Base-by-base conservation (phyloP, 1,140 invertebrate genomes). In the Orchesella cincta region DNA sequence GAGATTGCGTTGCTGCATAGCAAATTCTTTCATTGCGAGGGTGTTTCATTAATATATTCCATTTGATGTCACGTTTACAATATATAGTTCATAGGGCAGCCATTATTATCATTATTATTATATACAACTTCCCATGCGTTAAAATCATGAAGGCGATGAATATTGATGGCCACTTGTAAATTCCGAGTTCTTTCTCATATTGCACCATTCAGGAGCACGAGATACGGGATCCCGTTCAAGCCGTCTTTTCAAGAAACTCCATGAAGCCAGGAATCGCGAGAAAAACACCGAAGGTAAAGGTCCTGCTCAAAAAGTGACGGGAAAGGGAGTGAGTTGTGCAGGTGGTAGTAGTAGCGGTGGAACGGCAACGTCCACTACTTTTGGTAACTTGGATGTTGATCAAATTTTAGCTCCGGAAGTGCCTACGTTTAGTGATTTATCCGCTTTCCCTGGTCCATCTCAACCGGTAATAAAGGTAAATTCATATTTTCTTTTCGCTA, bases 211-310 rank as follows among this genome's bases (percentile, higher is more conserved):
- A 80, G 79, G 81, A 20, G 57, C 75, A 31, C 67, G 81, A 20
- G 81, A 80, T 54, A 46, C 76, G 14, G 34, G 77, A 14, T 82
- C 81, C 18, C 67, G 81, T 18, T 82, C 81, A 39, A 82, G 81
- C 54, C 79, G 81, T 20, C 79, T 82, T n/a, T 82, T 82, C 74
- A 82, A 82, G 54, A 82, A 82, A 57, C 74, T 82, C 1, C 82
- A 82, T 74, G 79, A 80, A 73, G 80, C 76, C 23, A 75, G 79
- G 20, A 76, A 81, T 70, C 73, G 76, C 52, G 73, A 75, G 29
- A 62, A 79, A 23, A 79, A 77, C 23, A 28, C 31, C 29, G 74
- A 75, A 70, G 78, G 79, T 64, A 36, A 76, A 73, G 39, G 52
- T 71, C 54, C 73, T 14, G 36, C 8, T 31, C 62, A 67, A n/a